A percentile compares a stretch with the other conserved stretches of the same genome.
phyloP scores from a whole-genome alignment of 2,888 invertebrate species.

The Lithophane leautieri region DNA sequence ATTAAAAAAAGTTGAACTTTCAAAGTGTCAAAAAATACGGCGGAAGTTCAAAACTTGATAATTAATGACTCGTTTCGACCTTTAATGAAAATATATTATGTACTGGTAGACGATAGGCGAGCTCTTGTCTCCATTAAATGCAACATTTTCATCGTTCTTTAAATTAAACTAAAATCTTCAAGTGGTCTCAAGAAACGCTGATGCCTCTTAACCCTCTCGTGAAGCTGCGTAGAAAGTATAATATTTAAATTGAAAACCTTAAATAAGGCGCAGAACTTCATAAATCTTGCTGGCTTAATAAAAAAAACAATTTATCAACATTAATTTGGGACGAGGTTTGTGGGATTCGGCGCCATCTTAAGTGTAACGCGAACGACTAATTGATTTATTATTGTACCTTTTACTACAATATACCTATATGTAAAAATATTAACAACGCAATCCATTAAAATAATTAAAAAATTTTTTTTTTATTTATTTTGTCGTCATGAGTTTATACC shows the following conservation, averaged over 20 bases:
- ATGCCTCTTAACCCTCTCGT: conserved; percentile 51
- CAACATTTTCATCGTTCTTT: conserved; percentile 13
- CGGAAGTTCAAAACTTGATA: conserved; percentile 41
- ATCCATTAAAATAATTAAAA: conserved; percentile 59
- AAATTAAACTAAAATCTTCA: conserved; percentile 22
- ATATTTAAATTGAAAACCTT: conserved; percentile 56
- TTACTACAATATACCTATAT: conserved; percentile 49
- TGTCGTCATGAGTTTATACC: neutral
- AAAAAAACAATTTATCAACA: conserved; percentile 65
- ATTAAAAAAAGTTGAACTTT: conserved; percentile 37
- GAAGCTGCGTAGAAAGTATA: conserved; percentile 44
- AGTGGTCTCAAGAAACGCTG: conserved; percentile 50
- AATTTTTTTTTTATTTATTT: conserved; percentile 35
- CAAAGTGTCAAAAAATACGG: conserved; percentile 48
- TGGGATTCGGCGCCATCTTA: conserved; percentile 51
- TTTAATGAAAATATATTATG: conserved; percentile 9
- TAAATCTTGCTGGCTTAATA: conserved; percentile 61
- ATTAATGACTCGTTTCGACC: conserved; percentile 43
- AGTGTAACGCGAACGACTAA: conserved; percentile 56
- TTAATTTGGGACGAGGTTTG: conserved; percentile 56
- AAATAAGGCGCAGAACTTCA: conserved; percentile 54
- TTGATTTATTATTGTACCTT: conserved; percentile 65
- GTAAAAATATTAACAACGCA: conserved; percentile 64
- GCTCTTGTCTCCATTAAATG: conserved; percentile 11
- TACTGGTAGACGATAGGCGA: conserved; percentile 7